phyloP scores from a whole-genome alignment of 2,888 invertebrate genomes.

The Plagiodera versicolora region DNA sequence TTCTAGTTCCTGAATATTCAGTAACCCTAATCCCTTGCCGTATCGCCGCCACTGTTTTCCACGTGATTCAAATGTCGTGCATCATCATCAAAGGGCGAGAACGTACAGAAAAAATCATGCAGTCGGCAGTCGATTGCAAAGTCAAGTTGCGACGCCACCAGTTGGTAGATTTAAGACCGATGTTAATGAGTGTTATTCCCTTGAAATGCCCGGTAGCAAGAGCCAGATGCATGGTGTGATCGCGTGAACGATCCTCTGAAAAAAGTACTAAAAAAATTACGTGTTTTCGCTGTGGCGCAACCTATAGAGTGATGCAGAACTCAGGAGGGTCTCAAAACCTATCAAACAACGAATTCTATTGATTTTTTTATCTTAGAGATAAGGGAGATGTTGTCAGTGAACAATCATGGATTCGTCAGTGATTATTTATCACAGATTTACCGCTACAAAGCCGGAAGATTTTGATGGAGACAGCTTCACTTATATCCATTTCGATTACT shows the following conservation, averaged over 20 bases:
- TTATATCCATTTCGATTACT: too few species aligned
- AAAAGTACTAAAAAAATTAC: slow-evolving; percentile 10
- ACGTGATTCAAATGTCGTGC: not conserved
- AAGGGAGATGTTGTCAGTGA: too few species aligned
- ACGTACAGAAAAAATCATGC: not conserved
- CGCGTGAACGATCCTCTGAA: slow-evolving; percentile 29
- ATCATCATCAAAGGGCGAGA: not conserved
- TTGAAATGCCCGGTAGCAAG: slow-evolving; percentile 37
- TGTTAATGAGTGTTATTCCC: slow-evolving; percentile 21
- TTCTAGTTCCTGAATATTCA: too few species aligned
- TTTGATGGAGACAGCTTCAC: too few species aligned
- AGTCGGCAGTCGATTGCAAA: not conserved
- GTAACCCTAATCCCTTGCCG: not conserved
- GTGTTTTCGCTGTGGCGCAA: not conserved
- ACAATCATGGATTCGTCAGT: too few species aligned
- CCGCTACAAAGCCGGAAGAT: too few species aligned
- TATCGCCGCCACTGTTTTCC: not conserved
- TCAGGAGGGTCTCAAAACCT: too few species aligned
- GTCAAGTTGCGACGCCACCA: not conserved
- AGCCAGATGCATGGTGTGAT: slow-evolving; percentile 36
- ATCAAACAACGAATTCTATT: too few species aligned
- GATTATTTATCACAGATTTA: too few species aligned
- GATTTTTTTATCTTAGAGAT: too few species aligned
- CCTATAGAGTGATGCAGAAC: not conserved
- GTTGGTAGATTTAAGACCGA: slow-evolving; percentile 11